Evolutionary conservation across 2,888 invertebrate genomes (phyloP).

Genomic region (Diarsia dahlii): DNA sequence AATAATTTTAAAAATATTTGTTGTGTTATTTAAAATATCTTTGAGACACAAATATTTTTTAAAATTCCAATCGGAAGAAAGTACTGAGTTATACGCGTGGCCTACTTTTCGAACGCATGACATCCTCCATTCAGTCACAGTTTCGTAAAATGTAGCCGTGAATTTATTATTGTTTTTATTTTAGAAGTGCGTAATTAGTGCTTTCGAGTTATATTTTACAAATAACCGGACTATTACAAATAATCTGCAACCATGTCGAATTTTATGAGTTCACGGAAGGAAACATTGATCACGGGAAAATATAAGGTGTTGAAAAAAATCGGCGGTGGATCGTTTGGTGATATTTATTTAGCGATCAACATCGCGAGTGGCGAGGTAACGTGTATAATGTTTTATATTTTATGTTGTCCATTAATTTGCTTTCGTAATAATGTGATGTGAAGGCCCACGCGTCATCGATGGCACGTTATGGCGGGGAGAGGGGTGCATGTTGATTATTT

Average conservation of each 20-base stretch:
- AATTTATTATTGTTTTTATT: slow-evolving; percentile 80
- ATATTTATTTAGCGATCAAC: slow-evolving; percentile 99
- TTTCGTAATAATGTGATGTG: slow-evolving; percentile 61
- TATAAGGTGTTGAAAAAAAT: slow-evolving; percentile 99
- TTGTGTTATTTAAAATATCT: slow-evolving; percentile 55
- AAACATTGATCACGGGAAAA: slow-evolving; percentile 97
- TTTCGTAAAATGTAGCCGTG: slow-evolving; percentile 82
- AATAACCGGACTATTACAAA: slow-evolving; percentile 70
- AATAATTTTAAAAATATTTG: slow-evolving; percentile 62
- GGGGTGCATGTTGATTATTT: slow-evolving; percentile 73
- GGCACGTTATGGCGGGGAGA: slow-evolving; percentile 69
- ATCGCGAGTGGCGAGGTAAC: slow-evolving; percentile 97
- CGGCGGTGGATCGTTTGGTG: slow-evolving; percentile 99
- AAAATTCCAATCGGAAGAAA: slow-evolving; percentile 62
- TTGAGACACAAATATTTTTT: slow-evolving; percentile 63
- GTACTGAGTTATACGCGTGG: slow-evolving; percentile 61
- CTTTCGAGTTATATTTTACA: slow-evolving; percentile 74
- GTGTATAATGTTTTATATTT: slow-evolving; percentile 56
- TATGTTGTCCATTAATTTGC: slow-evolving; percentile 54
- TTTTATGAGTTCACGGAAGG: slow-evolving; percentile 83
- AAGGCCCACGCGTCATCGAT: slow-evolving; percentile 69
- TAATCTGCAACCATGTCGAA: slow-evolving; percentile 73
- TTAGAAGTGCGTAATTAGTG: slow-evolving; percentile 79
- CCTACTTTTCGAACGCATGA: slow-evolving; percentile 73
- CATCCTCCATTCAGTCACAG: slow-evolving; percentile 76